Evolutionary conservation across 1,140 invertebrate species (phyloP).

Genomic region (Drosophila sechellia): DNA sequence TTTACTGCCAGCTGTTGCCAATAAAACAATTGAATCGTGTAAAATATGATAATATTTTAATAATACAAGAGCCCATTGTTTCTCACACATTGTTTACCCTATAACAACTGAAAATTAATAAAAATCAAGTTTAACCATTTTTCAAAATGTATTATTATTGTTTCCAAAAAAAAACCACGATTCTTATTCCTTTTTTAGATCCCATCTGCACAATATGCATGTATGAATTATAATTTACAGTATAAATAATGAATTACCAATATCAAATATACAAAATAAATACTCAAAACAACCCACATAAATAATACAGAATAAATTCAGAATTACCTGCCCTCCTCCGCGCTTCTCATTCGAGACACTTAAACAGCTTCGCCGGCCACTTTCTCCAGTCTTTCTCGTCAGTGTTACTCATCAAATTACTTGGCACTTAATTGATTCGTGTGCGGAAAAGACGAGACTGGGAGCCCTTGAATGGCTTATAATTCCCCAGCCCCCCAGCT

Average conservation of each 20-base stretch:
- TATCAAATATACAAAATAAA: not conserved
- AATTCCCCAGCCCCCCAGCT: conserved; percentile 39
- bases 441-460: not conserved
- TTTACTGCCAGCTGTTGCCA: conserved; percentile 22
- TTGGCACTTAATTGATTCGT: conserved; percentile 23
- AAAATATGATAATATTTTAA: not conserved
- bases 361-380: not conserved
- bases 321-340: not conserved
- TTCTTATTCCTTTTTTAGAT: not conserved
- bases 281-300: not conserved
- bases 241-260: not conserved
- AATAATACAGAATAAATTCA: not conserved
- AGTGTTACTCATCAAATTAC: conserved; percentile 4
- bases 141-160: no score
- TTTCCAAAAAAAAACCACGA: no score
- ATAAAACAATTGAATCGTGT: conserved; percentile 7
- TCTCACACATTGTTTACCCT: not conserved
- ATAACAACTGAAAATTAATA: not conserved
- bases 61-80: not conserved
- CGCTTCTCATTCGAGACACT: not conserved
- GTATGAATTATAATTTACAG: no score
- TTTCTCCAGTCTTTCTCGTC: not conserved
- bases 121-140: not conserved
- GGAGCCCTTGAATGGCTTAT: conserved; percentile 18
- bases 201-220: not conserved